Evolutionary conservation across 2,888 invertebrate species (phyloP), one percentile per base, ranked within the genome.

Genomic region (Electrophaes corylata): DNA sequence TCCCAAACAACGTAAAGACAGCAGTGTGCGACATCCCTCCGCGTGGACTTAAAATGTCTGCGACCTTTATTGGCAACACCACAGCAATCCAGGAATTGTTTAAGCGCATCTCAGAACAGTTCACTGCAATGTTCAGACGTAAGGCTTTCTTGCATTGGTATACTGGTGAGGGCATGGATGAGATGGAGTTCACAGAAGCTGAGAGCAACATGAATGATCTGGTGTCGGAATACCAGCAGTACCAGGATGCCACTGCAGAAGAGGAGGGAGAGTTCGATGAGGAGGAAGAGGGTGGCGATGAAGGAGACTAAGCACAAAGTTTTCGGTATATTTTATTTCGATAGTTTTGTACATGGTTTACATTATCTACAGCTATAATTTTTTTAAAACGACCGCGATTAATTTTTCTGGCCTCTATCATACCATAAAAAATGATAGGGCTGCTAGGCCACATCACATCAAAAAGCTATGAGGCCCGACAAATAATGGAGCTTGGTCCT

Each of bases 161-260:
- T n/a, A n/a, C n/a, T n/a, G n/a, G n/a, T n/a, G n/a, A n/a, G n/a
- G n/a, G n/a, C n/a, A n/a, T n/a, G n/a, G n/a, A n/a, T n/a, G n/a
- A n/a, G n/a, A n/a, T n/a, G n/a, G n/a, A n/a, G n/a, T n/a, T n/a
- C n/a, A n/a, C n/a, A n/a, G n/a, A n/a, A n/a, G n/a, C n/a, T n/a
- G n/a, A n/a, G n/a, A n/a, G n/a, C n/a, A n/a, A 98, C 93, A 97
- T 98, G 97, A 98, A 96, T 75, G 97, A 97, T 79, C 86, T 97
- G 70, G 94, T 95, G 57, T 94, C 95, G 0, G 96, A 96, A 79
- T 96, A 96, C 84, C 95, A 96, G 79, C 95, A 95, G 76, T 95
- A 95, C 84, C 95, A 95, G 78, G 93, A 93, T 62, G 93, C 93
- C 20, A 89, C 92, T 2, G 92, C 92, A 55, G 93, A 93, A 68